These are phyloP conservation scores for Bradypus variegatus DNA, from an alignment of 2,797 vertebrate genomes.

Conservation along the genomic window DNA sequence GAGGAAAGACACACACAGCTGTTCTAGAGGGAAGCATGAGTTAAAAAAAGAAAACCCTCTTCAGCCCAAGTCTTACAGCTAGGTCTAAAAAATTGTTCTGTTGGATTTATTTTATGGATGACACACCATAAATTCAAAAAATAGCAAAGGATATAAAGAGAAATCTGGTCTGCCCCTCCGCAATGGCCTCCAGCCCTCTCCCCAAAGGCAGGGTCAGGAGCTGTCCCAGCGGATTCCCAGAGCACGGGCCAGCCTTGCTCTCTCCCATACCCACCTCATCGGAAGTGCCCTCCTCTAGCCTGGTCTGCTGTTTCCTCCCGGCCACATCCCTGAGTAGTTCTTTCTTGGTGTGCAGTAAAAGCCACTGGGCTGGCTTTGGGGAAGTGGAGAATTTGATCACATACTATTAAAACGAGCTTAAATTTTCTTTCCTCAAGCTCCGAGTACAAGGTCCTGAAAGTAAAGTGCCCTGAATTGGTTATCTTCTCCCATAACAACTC, in stretches of 20 bases:
- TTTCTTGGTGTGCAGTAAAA: background rate
- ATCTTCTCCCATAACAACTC: background rate
- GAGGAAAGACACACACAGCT: background rate
- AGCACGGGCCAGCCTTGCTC: rapidly evolving
- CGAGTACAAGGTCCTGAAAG: too few relatives aligned
- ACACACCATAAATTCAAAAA: background rate
- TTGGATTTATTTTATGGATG: background rate
- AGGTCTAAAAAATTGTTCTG: background rate
- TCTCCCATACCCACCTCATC: rapidly evolving
- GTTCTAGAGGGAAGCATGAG: background rate
- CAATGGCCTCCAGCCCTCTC: background rate
- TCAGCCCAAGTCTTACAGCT: background rate
- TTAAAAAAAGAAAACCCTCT: background rate
- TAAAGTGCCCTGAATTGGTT: background rate
- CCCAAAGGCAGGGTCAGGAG: background rate
- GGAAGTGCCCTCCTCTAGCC: background rate
- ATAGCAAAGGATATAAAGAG: background rate
- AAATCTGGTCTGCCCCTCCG: background rate
- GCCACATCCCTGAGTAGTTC: background rate
- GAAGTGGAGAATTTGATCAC: background rate
- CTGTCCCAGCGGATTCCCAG: too few relatives aligned
- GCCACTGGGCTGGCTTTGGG: too few relatives aligned
- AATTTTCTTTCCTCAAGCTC: background rate
- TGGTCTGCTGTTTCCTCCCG: rapidly evolving
- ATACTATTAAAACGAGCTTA: background rate